Percentiles rank a stretch among this genome's conserved stretches.
These are phyloP conservation scores for Myathropa florea DNA, from an alignment of 2,888 invertebrate species.

Conservation along the genomic window DNA sequence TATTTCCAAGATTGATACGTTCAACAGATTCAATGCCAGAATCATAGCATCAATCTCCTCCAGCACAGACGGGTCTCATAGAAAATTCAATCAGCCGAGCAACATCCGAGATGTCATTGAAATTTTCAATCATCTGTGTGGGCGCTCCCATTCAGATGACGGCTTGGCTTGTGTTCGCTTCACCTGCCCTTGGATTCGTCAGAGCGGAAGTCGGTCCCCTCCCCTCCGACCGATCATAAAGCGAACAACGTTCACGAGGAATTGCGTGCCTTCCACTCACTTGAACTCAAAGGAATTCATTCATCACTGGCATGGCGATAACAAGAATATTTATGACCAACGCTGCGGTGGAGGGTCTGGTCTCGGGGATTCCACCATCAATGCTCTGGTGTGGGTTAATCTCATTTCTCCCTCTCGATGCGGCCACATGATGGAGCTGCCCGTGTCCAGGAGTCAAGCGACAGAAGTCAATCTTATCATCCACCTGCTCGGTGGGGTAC, in stretches of 20 bases:
- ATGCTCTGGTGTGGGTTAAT: no score
- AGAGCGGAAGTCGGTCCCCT: no score
- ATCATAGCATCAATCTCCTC: not conserved
- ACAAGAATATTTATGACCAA: not conserved
- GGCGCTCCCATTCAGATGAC: not conserved
- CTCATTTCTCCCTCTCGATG: no score
- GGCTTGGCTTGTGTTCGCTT: not conserved
- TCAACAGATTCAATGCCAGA: not conserved
- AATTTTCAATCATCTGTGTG: not conserved
- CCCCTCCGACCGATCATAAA: no score
- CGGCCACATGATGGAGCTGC: no score
- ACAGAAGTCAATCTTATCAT: not conserved
- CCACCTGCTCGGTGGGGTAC: not conserved
- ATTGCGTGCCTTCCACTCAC: not conserved
- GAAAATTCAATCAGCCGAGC: not conserved
- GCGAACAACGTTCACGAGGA: not conserved
- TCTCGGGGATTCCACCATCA: no score
- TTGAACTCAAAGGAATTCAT: not conserved
- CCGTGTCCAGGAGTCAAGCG: not conserved
- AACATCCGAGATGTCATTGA: not conserved
- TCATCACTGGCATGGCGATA: not conserved
- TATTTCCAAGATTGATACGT: not conserved
- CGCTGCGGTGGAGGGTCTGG: not conserved
- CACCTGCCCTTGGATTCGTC: not conserved
- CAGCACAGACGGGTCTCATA: not conserved